Percentiles rank a stretch among this genome's conserved stretches.
These are phyloP conservation scores for Agelas oroides DNA, from an alignment of 37 sponge, comb jelly and placozoan species.

Conservation along the genomic window DNA sequence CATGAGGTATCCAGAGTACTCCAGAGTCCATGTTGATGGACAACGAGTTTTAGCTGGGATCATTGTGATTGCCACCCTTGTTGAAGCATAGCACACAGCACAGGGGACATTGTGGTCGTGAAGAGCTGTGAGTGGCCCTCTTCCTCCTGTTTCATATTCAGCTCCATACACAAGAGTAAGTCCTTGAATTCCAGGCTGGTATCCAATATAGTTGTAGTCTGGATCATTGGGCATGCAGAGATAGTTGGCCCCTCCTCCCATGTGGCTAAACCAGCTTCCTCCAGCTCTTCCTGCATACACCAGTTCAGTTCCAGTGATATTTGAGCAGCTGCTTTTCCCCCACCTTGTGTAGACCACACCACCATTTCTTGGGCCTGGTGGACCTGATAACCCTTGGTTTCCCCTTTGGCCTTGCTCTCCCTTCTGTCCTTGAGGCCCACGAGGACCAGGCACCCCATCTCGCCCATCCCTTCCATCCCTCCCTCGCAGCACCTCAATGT, in stretches of 20 bases:
- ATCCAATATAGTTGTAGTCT: too few species aligned
- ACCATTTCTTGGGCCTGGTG: constrained; percentile 35
- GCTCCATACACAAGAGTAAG: too few species aligned
- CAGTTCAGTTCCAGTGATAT: constrained; percentile 27
- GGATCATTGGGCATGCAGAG: constrained; percentile 55
- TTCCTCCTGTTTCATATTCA: too few species aligned
- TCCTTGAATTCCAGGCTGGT: too few species aligned
- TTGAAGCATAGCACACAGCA: constrained; percentile 60
- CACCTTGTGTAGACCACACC: constrained; percentile 58
- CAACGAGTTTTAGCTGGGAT: constrained; percentile 55
- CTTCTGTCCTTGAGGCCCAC: too few species aligned
- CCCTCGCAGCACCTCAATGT: too few species aligned
- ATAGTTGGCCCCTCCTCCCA: constrained; percentile 67
- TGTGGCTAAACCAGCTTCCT: neutral
- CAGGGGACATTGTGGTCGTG: constrained; percentile 36
- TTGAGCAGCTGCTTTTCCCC: constrained; percentile 58
- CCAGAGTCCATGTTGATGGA: constrained; percentile 42
- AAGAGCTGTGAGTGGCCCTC: neutral
- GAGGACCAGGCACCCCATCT: too few species aligned
- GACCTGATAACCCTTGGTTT: constrained; percentile 25
- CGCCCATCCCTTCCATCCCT: too few species aligned
- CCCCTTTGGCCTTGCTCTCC: too few species aligned
- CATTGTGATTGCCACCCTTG: constrained; percentile 11
- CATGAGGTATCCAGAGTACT: too few species aligned
- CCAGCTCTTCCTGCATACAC: constrained; percentile 45